phyloP scores from a whole-genome alignment of 2,888 invertebrate species.

The Callyntrura sp. region DNA sequence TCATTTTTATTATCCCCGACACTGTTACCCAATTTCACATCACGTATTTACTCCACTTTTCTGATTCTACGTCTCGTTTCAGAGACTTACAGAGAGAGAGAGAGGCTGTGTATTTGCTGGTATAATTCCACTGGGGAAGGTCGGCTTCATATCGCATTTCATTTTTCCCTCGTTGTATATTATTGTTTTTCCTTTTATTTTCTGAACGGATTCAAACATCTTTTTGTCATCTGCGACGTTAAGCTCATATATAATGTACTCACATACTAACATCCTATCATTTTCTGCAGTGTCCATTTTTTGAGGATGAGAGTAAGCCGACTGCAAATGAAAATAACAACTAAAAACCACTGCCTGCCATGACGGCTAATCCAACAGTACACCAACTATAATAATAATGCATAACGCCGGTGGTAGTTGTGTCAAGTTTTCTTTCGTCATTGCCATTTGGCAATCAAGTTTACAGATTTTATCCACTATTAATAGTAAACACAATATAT shows the following conservation, averaged over 20 bases:
- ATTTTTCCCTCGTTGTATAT: not conserved
- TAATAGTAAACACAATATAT: not conserved
- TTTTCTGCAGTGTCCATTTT: not conserved
- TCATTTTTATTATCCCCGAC: not conserved
- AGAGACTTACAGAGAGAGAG: not conserved
- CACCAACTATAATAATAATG: too few species aligned
- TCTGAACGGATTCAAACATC: not conserved
- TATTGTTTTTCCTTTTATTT: not conserved
- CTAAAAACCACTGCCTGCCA: too few species aligned
- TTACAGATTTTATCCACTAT: too few species aligned
- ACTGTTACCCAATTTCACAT: constrained; percentile 41
- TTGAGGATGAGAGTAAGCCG: not conserved
- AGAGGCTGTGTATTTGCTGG: not conserved
- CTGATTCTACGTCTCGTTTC: not conserved
- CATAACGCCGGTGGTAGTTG: too few species aligned
- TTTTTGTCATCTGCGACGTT: not conserved
- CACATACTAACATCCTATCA: not conserved
- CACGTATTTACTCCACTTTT: constrained; percentile 43
- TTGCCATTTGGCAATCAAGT: too few species aligned
- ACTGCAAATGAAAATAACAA: not conserved
- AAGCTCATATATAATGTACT: too few species aligned
- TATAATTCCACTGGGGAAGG: constrained; percentile 44
- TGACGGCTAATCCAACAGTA: too few species aligned
- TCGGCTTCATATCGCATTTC: constrained; percentile 39
- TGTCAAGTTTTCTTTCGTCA: too few species aligned